Evolutionary conservation across 1,140 invertebrate species (phyloP).

Genomic region (Sesamia nonagrioides): DNA sequence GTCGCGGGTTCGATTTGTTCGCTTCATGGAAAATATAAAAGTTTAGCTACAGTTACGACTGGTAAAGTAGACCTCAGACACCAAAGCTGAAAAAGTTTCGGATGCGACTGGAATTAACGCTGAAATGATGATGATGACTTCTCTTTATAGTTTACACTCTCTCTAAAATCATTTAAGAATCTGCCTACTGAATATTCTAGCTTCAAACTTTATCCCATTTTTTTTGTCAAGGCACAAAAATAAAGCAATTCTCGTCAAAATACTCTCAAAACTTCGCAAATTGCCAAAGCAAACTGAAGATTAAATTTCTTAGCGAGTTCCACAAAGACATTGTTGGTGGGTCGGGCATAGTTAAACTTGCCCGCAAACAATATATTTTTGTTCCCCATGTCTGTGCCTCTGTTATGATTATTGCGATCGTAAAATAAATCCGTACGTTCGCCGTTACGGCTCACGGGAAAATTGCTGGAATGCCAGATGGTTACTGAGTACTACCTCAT

Average conservation of each 20-base stretch:
- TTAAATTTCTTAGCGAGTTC: slow-evolving; percentile 30
- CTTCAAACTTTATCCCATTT: too few species aligned
- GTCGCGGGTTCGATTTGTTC: too few species aligned
- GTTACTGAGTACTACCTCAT: slow-evolving; percentile 38
- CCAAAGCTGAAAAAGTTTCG: too few species aligned
- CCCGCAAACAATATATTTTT: slow-evolving; percentile 42
- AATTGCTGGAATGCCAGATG: slow-evolving; percentile 47
- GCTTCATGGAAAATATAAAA: too few species aligned
- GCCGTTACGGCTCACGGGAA: slow-evolving; percentile 37
- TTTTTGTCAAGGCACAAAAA: background rate
- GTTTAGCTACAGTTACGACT: too few species aligned
- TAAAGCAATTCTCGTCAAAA: background rate
- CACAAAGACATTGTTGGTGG: slow-evolving; percentile 12
- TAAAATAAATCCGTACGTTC: slow-evolving; percentile 47
- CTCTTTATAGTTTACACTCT: too few species aligned
- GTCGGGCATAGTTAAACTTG: slow-evolving; percentile 19
- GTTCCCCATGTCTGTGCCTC: background rate
- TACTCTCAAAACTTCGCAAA: slow-evolving; percentile 10
- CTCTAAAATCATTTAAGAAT: too few species aligned
- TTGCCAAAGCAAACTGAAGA: slow-evolving; percentile 17
- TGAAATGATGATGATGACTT: too few species aligned
- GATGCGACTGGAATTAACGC: too few species aligned
- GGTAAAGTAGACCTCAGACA: too few species aligned
- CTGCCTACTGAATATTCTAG: too few species aligned
- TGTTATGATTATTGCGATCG: slow-evolving; percentile 48